Evolutionary conservation across 2,797 vertebrate genomes (phyloP).

Genomic region (Acipenser oxyrinchus): DNA sequence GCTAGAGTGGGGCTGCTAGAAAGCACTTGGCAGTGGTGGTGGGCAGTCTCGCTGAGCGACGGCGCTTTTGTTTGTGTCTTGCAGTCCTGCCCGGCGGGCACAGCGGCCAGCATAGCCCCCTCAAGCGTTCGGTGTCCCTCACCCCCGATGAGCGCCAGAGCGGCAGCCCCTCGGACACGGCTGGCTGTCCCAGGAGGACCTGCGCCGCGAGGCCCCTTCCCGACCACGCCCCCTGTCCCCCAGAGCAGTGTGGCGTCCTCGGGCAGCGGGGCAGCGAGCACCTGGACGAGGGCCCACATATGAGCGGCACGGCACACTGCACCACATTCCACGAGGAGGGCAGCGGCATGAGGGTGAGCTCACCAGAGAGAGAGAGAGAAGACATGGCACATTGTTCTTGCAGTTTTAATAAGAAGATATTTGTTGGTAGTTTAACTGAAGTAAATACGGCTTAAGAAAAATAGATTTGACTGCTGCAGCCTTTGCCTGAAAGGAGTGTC

Average conservation of each 20-base stretch:
- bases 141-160: conserved; percentile 90
- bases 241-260: conserved; percentile 98
- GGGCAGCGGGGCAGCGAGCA: conserved; percentile 97
- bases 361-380: conserved; percentile 4
- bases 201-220: conserved; percentile 80
- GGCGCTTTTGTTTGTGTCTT: conserved; percentile 42
- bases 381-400: no score
- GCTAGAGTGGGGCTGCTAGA: no score
- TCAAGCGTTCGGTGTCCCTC: conserved; percentile 97
- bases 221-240: conserved; percentile 94
- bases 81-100: conserved; percentile 84
- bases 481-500: no score
- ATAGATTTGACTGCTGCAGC: no score
- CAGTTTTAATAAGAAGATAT: no score
- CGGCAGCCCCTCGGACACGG: conserved; percentile 86
- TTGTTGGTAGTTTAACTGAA: no score
- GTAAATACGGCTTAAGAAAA: no score
- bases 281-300: conserved; percentile 81
- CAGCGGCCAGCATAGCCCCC: conserved; percentile 80
- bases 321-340: conserved; percentile 95
- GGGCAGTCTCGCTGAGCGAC: conserved; percentile 5
- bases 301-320: conserved; percentile 61
- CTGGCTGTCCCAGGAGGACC: conserved; percentile 98
- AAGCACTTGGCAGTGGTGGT: neutral
- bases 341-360: conserved; percentile 97